Percentiles rank a stretch among this genome's conserved stretches.
These are phyloP conservation scores for Vannuccia rotundouncinata DNA, from an alignment of 2,888 invertebrate genomes.

Conservation along the genomic window DNA sequence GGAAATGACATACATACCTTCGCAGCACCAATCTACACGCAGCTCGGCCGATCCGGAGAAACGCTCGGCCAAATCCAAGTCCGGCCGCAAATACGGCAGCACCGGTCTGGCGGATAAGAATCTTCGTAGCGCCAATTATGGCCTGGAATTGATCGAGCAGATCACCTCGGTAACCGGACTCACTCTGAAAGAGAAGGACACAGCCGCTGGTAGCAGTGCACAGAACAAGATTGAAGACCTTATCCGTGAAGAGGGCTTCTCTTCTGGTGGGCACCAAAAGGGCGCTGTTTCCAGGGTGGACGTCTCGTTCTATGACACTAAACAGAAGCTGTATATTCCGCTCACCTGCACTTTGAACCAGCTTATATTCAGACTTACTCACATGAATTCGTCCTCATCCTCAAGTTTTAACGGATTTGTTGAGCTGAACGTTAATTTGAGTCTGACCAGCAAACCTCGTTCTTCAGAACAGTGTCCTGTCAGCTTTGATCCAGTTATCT, in stretches of 20 bases:
- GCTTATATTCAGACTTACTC: not conserved
- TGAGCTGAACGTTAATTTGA: not conserved
- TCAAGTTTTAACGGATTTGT: not conserved
- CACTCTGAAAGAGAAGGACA: slow-evolving; percentile 49
- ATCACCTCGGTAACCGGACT: slow-evolving; percentile 37
- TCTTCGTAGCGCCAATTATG: slow-evolving; percentile 8
- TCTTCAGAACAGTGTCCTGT: not conserved
- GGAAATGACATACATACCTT: not conserved
- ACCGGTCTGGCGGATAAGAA: not conserved
- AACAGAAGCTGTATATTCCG: not conserved
- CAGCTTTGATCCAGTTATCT: slow-evolving; percentile 45
- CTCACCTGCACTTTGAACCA: not conserved
- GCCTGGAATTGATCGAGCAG: slow-evolving; percentile 27
- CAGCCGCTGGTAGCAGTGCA: not conserved
- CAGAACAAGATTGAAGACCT: not conserved
- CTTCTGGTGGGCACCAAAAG: not conserved
- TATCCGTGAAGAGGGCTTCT: not conserved
- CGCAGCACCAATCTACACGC: not conserved
- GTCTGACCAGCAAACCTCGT: not conserved
- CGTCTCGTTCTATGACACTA: not conserved
- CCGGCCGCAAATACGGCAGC: not conserved
- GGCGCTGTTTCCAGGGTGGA: not conserved
- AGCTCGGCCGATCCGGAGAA: not conserved
- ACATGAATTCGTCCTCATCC: not conserved
- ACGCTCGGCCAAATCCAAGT: not conserved